These are phyloP conservation scores for Mesodorylaimus sp. DNA, from an alignment of 2,888 invertebrate genomes.

Conservation along the genomic window DNA sequence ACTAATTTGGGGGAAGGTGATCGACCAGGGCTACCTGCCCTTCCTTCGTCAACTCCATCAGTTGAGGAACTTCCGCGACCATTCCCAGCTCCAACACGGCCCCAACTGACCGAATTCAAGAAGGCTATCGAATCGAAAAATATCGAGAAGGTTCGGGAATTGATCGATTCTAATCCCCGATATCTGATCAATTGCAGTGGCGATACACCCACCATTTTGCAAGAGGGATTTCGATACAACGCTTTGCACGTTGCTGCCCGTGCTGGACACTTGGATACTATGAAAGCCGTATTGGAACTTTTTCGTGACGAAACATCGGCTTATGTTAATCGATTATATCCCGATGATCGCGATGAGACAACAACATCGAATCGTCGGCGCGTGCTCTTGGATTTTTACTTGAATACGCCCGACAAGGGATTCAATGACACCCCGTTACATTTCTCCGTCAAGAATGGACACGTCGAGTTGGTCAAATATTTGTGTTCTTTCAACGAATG, in stretches of 20 bases:
- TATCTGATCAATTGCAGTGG: conserved; percentile 14
- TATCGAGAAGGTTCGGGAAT: conserved; percentile 10
- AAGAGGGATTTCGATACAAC: conserved; percentile 14
- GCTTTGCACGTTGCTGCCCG: conserved; percentile 15
- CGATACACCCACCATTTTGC: conserved; percentile 14
- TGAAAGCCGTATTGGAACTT: conserved; percentile 5
- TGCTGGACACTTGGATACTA: conserved; percentile 11
- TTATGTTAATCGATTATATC: conserved; percentile 2
- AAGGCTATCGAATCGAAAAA: conserved; percentile 12
- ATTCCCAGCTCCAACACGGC: background rate
- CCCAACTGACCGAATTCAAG: conserved; percentile 1
- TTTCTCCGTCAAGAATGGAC: conserved; percentile 13
- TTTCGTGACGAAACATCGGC: background rate
- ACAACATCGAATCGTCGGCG: background rate
- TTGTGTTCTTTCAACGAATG: conserved; percentile 8
- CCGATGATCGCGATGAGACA: conserved; percentile 1
- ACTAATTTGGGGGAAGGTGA: too few species aligned
- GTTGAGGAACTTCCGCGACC: background rate
- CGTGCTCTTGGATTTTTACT: conserved; percentile 10
- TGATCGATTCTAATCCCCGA: conserved; percentile 14
- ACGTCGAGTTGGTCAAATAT: conserved; percentile 9
- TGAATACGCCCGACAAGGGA: conserved; percentile 16
- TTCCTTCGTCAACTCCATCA: too few species aligned
- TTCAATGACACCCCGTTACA: conserved; percentile 15
- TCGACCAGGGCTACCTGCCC: too few species aligned